Conservation (phyloP, 2,888 invertebrate species). For the Lucinisca nassula region DNA sequence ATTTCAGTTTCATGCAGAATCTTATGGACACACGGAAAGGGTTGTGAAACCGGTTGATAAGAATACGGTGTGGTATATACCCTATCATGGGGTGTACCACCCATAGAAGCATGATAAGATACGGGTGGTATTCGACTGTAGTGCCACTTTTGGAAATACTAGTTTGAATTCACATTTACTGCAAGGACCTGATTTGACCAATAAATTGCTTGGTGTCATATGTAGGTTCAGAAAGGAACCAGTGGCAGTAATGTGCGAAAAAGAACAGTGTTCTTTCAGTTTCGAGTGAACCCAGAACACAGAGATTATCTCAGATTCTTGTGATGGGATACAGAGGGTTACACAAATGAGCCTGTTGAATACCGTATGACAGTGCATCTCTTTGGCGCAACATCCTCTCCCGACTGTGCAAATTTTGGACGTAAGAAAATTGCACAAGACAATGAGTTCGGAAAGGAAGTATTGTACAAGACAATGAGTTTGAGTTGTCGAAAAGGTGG, state of each 20-base stretch:
- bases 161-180: slow-evolving; percentile 52
- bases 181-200: slow-evolving; percentile 64
- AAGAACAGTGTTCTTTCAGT: slow-evolving; percentile 64
- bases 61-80: slow-evolving; percentile 37
- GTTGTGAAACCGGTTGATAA: too few species aligned
- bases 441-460: not conserved
- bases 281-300: slow-evolving; percentile 29
- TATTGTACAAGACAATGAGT: slow-evolving; percentile 25
- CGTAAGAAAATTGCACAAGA: slow-evolving; percentile 38
- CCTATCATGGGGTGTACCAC: slow-evolving; percentile 45
- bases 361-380: slow-evolving; percentile 65
- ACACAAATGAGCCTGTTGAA: slow-evolving; percentile 15
- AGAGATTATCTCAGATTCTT: slow-evolving; percentile 58
- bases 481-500: slow-evolving; percentile 37
- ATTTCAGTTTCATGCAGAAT: too few species aligned
- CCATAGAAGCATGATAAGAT: slow-evolving; percentile 32
- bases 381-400: slow-evolving; percentile 65
- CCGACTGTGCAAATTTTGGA: slow-evolving; percentile 61
- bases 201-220: slow-evolving; percentile 57
- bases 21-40: too few species aligned
- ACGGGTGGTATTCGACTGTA: slow-evolving; percentile 65
- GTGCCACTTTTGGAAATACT: slow-evolving; percentile 28
- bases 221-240: slow-evolving; percentile 49
- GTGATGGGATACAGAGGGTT: slow-evolving; percentile 37
- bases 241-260: slow-evolving; percentile 58